Conservation (phyloP, 2,797 vertebrate genomes). For the Falco biarmicus region DNA sequence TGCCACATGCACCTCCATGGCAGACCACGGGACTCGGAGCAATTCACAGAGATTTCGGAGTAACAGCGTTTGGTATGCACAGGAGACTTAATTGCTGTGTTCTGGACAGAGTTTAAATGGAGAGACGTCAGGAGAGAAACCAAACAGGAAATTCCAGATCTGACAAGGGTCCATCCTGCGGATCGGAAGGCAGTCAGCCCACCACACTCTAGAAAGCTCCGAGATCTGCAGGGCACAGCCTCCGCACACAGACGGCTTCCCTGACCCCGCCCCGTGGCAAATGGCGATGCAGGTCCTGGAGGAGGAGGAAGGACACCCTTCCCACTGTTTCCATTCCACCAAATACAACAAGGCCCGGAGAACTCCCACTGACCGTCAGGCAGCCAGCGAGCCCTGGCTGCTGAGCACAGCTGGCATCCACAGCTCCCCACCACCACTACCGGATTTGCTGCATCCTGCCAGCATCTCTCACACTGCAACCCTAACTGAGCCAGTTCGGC, state of each 20-base stretch:
- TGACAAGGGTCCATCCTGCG: slow-evolving; percentile 11
- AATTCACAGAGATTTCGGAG: background rate
- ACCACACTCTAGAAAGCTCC: background rate
- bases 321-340: background rate
- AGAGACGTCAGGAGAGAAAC: slow-evolving; percentile 27
- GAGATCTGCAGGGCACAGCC: background rate
- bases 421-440: fast-evolving
- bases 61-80: background rate
- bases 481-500: background rate
- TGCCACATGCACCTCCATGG: fast-evolving
- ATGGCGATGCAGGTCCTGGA: fast-evolving
- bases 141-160: slow-evolving; percentile 67
- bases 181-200: background rate
- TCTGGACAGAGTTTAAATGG: slow-evolving; percentile 27
- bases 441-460: background rate
- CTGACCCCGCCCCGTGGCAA: background rate
- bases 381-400: fast-evolving
- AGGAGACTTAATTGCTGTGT: background rate
- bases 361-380: background rate
- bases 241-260: fast-evolving
- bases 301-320: background rate
- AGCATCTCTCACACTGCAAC: fast-evolving
- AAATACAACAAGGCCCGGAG: fast-evolving
- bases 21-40: background rate
- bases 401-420: fast-evolving